Percentiles rank a stretch among this genome's conserved stretches.
Evolutionary conservation across 2,797 vertebrate genomes (phyloP).

Genomic region (Calcarius lapponicus): DNA sequence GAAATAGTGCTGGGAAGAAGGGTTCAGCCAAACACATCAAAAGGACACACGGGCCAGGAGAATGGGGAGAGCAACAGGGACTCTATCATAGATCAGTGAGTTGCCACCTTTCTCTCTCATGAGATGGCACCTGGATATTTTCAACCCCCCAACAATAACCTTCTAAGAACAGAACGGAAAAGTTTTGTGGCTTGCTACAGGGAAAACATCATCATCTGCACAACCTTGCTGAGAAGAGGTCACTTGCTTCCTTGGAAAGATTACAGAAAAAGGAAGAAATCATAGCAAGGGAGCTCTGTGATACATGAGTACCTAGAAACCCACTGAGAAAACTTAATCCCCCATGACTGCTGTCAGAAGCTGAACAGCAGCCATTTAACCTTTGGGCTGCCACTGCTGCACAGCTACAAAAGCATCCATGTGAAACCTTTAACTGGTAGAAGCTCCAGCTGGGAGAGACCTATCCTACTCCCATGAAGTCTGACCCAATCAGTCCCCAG

Average conservation of each 20-base stretch:
- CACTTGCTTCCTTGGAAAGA: constrained; percentile 10
- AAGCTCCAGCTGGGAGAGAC: background rate
- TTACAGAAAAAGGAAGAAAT: constrained; percentile 8
- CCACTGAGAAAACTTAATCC: constrained; percentile 15
- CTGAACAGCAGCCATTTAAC: constrained; percentile 45
- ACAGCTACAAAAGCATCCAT: background rate
- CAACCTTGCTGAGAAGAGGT: background rate
- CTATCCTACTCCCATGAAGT: background rate
- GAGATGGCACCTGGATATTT: background rate
- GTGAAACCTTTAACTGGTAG: background rate
- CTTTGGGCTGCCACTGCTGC: background rate
- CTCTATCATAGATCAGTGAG: background rate
- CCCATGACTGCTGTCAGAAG: background rate
- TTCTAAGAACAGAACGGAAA: background rate
- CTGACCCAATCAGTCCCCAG: background rate
- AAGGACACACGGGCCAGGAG: background rate
- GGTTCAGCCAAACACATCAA: background rate
- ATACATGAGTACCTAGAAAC: background rate
- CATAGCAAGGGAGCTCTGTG: background rate
- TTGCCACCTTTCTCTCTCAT: background rate
- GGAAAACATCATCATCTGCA: background rate
- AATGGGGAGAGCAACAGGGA: background rate
- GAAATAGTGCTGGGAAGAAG: background rate
- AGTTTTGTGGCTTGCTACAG: background rate
- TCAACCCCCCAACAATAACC: background rate